A percentile compares a stretch with the other conserved stretches of the same genome.
phyloP scores from a whole-genome alignment of 2,888 invertebrate species.

The Pristionchus fissidentatus region DNA sequence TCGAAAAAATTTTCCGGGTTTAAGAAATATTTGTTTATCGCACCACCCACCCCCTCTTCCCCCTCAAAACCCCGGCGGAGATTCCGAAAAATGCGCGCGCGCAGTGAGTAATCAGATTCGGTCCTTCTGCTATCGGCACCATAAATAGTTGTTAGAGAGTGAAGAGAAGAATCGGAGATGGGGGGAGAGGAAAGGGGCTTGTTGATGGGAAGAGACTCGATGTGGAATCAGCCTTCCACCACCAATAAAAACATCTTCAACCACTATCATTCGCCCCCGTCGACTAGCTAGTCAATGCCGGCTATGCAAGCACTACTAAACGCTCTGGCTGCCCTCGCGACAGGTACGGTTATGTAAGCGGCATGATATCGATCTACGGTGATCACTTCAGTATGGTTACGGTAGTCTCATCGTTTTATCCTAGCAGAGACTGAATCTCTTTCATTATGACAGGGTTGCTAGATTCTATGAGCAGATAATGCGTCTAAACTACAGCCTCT shows the following conservation, averaged over 20 bases:
- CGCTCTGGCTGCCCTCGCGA: not conserved
- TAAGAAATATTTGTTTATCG: not conserved
- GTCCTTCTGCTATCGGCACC: not conserved
- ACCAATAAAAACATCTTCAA: conserved; percentile 7
- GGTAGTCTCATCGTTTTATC: not conserved
- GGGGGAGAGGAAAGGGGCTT: not conserved
- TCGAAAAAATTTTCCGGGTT: not conserved
- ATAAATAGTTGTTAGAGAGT: conserved; percentile 39
- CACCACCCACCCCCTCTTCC: not conserved
- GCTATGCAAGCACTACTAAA: conserved; percentile 16
- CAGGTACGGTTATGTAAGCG: conserved; percentile 17
- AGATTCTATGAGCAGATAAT: not conserved
- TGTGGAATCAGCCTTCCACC: not conserved
- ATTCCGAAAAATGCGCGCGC: not conserved
- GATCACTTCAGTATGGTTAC: not conserved
- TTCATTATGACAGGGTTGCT: too few relatives aligned
- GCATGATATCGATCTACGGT: too few relatives aligned
- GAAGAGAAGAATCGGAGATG: conserved; percentile 36
- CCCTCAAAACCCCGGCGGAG: not conserved
- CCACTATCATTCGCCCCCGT: conserved; percentile 12
- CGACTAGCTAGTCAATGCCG: not conserved
- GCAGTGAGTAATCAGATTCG: conserved; percentile 28
- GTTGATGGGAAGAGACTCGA: conserved; percentile 6
- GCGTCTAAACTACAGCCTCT: not conserved
- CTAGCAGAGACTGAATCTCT: too few relatives aligned